Conservation (phyloP, 2,888 invertebrate genomes). For the Ichneumoninae sp. region DNA sequence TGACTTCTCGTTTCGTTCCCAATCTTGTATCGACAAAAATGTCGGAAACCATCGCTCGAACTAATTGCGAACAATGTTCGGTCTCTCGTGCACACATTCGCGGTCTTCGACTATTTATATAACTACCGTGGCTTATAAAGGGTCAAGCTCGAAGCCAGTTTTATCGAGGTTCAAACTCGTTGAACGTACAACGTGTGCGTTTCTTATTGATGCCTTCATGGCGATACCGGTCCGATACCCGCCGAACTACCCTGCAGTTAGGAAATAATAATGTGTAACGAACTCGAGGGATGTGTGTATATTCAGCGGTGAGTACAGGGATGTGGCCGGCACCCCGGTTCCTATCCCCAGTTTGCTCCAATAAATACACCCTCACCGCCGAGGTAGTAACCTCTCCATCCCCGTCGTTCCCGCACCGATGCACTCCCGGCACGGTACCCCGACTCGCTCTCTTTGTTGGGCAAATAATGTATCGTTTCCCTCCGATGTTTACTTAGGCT, state of each 20-base stretch:
- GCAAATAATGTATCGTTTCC: conserved; percentile 58
- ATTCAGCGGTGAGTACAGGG: conserved; percentile 34
- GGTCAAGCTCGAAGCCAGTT: not conserved
- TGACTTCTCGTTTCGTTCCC: too few relatives aligned
- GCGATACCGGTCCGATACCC: conserved; percentile 45
- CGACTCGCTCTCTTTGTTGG: conserved; percentile 35
- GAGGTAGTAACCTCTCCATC: conserved; percentile 35
- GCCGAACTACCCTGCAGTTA: conserved; percentile 56
- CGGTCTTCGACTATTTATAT: not conserved
- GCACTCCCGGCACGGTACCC: conserved; percentile 39
- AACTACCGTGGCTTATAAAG: not conserved
- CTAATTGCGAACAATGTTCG: not conserved
- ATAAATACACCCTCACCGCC: conserved; percentile 47
- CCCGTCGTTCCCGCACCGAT: conserved; percentile 43
- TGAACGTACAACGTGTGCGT: not conserved
- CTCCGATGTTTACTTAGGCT: conserved; percentile 54
- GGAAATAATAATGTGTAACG: conserved; percentile 63
- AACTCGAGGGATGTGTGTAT: conserved; percentile 46
- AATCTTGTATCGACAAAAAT: not conserved
- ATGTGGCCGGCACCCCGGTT: conserved; percentile 38
- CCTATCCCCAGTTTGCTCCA: conserved; percentile 46
- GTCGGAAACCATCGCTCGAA: not conserved
- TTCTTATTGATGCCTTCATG: conserved; percentile 24
- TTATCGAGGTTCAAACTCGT: not conserved
- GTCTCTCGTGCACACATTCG: not conserved